Evolutionary conservation across 2,888 invertebrate species (phyloP).

Genomic region (Therioaphis trifolii): DNA sequence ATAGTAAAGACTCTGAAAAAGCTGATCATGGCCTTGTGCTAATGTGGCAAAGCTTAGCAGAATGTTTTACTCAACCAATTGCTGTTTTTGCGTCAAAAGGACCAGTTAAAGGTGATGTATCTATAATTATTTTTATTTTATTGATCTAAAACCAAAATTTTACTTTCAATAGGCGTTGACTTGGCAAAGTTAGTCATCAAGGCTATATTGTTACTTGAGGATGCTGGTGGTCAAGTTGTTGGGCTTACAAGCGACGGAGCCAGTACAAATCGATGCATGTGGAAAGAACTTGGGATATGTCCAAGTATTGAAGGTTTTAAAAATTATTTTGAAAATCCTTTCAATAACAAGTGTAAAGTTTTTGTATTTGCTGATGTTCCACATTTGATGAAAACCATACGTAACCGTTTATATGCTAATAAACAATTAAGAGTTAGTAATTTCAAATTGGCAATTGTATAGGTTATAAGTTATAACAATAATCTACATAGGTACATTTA

Average conservation of each 20-base stretch:
- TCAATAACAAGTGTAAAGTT: neutral
- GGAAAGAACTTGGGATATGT: conserved; percentile 9
- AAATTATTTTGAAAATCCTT: neutral
- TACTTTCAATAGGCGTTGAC: conserved; percentile 6
- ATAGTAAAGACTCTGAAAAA: neutral
- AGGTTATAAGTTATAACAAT: neutral
- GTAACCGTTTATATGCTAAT: neutral
- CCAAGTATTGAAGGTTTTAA: conserved; percentile 7
- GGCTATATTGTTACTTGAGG: neutral
- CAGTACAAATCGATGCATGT: neutral
- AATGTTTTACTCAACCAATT: no score
- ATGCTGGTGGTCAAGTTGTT: conserved; percentile 16
- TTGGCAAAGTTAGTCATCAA: neutral
- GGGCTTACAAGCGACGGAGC: neutral
- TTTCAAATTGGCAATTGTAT: no score
- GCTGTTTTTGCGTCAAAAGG: no score
- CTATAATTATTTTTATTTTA: no score
- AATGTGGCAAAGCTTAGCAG: no score
- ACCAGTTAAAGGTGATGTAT: no score
- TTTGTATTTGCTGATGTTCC: conserved; percentile 21
- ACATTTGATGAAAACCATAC: conserved; percentile 10
- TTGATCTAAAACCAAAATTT: neutral
- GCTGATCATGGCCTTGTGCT: no score
- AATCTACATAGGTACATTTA: neutral
- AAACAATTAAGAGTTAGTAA: conserved; percentile 9